Conservation (phyloP, 1,140 invertebrate genomes). For the Macrobrachium nipponense region DNA sequence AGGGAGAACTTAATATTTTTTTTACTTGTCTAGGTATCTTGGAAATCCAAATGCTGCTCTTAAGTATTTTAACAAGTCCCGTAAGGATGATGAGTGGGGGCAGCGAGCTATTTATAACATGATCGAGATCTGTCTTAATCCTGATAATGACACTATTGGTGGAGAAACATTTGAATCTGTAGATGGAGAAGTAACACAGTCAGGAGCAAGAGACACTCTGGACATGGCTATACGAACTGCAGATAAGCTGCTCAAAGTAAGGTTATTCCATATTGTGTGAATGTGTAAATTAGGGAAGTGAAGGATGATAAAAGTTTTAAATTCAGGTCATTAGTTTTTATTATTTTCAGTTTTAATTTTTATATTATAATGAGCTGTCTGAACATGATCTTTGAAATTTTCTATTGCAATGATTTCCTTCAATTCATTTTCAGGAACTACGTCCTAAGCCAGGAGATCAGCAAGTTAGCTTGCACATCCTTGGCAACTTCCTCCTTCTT, state of each 20-base stretch:
- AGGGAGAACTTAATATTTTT: no score
- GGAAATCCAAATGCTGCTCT: conserved; percentile 89
- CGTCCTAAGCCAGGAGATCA: conserved; percentile 78
- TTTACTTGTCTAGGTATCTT: conserved; percentile 72
- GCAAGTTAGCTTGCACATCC: conserved; percentile 77
- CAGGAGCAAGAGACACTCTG: conserved; percentile 75
- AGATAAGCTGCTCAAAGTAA: conserved; percentile 77
- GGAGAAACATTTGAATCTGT: conserved; percentile 74
- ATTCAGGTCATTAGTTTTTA: background rate
- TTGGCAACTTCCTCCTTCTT: conserved; percentile 86
- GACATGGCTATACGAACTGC: conserved; percentile 84
- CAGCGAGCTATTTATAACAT: conserved; percentile 88
- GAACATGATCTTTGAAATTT: no score
- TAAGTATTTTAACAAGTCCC: conserved; percentile 86
- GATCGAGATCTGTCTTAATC: conserved; percentile 95
- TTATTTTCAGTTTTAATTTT: background rate
- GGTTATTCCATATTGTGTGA: conserved; percentile 66
- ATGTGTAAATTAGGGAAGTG: background rate
- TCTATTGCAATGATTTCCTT: no score
- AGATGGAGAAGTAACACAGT: conserved; percentile 66
- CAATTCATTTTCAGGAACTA: conserved; percentile 75
- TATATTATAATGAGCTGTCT: no score
- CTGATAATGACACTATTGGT: conserved; percentile 76
- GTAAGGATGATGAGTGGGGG: conserved; percentile 87
- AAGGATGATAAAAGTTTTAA: no score